These are phyloP conservation scores for Mesodorylaimus sp. DNA, from an alignment of 2,888 invertebrate genomes.

Conservation along the genomic window DNA sequence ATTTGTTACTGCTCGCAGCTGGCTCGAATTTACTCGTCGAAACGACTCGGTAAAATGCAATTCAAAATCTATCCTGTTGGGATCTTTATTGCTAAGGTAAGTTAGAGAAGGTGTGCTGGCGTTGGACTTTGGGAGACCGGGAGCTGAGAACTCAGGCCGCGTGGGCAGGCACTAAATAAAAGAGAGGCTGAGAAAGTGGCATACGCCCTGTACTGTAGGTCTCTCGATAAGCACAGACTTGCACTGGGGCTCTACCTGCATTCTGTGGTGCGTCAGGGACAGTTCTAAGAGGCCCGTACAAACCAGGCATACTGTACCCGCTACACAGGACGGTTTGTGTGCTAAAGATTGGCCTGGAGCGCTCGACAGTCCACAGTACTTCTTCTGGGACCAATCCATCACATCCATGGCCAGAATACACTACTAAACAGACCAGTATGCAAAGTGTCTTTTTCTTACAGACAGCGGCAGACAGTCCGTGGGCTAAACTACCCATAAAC, in stretches of 20 bases:
- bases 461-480: neutral
- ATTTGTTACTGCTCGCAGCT: too few relatives aligned
- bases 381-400: too few relatives aligned
- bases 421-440: too few relatives aligned
- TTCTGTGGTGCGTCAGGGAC: too few relatives aligned
- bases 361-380: too few relatives aligned
- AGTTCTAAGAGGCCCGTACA: too few relatives aligned
- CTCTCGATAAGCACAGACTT: neutral
- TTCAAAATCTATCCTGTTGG: conserved; percentile 3
- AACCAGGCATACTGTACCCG: too few relatives aligned
- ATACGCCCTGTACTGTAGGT: neutral
- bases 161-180: neutral
- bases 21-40: neutral
- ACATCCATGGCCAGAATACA: too few relatives aligned
- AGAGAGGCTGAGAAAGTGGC: neutral
- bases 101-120: neutral
- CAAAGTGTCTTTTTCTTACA: neutral
- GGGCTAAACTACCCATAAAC: neutral
- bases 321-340: too few relatives aligned
- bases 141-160: neutral
- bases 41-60: neutral
- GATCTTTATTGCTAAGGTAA: neutral
- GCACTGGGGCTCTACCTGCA: too few relatives aligned
- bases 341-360: too few relatives aligned
- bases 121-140: neutral